These are phyloP conservation scores for Laticauda laticaudata DNA, from an alignment of 2,113 vertebrate species.

Conservation along the genomic window DNA sequence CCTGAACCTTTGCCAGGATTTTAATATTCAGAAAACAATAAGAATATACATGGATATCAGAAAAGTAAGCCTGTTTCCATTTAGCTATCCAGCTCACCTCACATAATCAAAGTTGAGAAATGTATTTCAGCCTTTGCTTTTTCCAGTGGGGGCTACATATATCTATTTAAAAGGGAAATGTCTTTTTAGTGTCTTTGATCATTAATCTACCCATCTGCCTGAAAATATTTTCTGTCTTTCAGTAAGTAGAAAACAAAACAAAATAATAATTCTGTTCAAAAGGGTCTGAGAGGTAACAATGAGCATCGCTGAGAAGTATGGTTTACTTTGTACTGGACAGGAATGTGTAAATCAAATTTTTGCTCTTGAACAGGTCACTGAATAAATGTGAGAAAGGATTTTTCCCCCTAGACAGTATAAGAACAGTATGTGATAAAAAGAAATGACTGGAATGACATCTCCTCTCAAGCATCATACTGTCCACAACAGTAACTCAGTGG, in stretches of 20 bases:
- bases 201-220: constrained; percentile 5
- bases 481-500: not conserved
- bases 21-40: not conserved
- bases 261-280: not conserved
- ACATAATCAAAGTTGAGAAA: not conserved
- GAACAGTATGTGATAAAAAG: not conserved
- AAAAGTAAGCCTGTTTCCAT: not conserved
- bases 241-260: not conserved
- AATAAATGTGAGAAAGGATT: not conserved
- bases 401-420: not conserved
- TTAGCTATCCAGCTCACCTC: not conserved
- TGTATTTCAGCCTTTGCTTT: not conserved
- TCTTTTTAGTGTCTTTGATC: constrained; percentile 29
- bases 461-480: not conserved
- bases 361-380: not conserved
- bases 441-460: not conserved
- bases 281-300: not conserved
- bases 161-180: not conserved
- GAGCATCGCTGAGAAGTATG: not conserved
- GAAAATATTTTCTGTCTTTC: not conserved
- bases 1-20: not conserved
- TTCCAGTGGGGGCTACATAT: not conserved
- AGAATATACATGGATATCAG: not conserved
- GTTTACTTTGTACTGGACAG: not conserved
- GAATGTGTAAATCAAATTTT: not conserved